Percentiles rank a stretch among this genome's conserved stretches.
These are phyloP conservation scores for Oppia nitens DNA, from an alignment of 1,140 invertebrate species.

Conservation along the genomic window DNA sequence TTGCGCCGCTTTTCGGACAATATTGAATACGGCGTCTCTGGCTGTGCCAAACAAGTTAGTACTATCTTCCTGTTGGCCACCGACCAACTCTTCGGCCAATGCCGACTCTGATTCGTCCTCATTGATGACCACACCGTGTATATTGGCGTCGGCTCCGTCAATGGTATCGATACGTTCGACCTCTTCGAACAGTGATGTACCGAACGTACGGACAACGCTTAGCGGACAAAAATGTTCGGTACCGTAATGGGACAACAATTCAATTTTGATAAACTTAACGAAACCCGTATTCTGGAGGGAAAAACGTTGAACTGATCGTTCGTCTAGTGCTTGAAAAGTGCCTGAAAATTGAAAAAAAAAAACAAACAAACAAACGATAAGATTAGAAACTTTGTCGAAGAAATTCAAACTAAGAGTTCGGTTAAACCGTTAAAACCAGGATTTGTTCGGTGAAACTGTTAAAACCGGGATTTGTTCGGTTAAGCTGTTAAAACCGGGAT, in stretches of 20 bases:
- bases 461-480: too few species aligned
- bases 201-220: constrained; percentile 74
- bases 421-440: too few species aligned
- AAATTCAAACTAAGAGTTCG: too few species aligned
- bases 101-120: background rate
- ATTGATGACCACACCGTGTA: background rate
- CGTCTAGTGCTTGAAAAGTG: constrained; percentile 67
- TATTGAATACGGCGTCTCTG: constrained; percentile 62
- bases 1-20: constrained; percentile 71
- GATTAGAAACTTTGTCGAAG: too few species aligned
- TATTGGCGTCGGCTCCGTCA: background rate
- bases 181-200: constrained; percentile 43
- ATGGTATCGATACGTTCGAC: constrained; percentile 13
- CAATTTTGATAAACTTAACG: constrained; percentile 72
- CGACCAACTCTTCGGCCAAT: background rate
- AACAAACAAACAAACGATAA: too few species aligned
- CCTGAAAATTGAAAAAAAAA: constrained; percentile 43
- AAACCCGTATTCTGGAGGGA: constrained; percentile 56
- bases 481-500: too few species aligned
- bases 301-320: constrained; percentile 72
- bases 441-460: too few species aligned
- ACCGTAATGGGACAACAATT: constrained; percentile 81
- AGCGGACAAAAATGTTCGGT: constrained; percentile 94
- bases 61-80: constrained; percentile 17
- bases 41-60: constrained; percentile 62